Evolutionary conservation across 2,797 vertebrate species (phyloP), one percentile per base, ranked within the genome.

Genomic region (Betta splendens): DNA sequence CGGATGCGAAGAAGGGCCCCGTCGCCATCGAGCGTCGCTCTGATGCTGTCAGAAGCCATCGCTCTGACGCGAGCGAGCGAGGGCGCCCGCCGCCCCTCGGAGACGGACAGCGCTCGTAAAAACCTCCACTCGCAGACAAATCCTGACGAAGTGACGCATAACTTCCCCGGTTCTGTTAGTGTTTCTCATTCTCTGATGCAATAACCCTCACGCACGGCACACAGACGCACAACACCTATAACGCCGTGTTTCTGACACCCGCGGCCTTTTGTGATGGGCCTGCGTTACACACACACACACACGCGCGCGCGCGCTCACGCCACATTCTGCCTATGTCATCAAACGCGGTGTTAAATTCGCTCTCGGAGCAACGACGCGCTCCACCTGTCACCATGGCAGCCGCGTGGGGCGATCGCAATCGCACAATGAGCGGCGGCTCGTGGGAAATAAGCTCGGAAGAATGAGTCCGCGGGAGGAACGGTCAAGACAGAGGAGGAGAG

Each of bases 391-490:
- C 84, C 76, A 78, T 80, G 81, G 83, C 78, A 86, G 80, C 85
- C 84, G 80, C 46, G 44, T 66, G 61, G 69, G 62, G 67, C 75
- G 86, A 89, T 87, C 85, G 73, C 79, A 83, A 89, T 90, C 85
- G 72, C 61, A 74, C 78, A 85, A 81, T 83, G 70, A 82, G 74
- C 23, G 3, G 52, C 57, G 72, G 75, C 81, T 87, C 72, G 20
- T 72, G 86, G 87, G 86, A 88, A 89, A 88, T 88, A 85, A 85
- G 75, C 66, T 64, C 23, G 54, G 60, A 81, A 83, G 73, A 84
- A 80, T 50, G 69, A 77, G 72, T 21, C 60, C 82, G 81, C 79
- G 21, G 8, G 72, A 77, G 76, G 52, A 73, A 75, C 35, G 29
- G 53, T 53, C 64, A 50, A 75, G 50, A 64, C 12, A 23, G 56